phyloP scores from a whole-genome alignment of 92 coral and sea anemone genomes.

The Paramuricea clavata region DNA sequence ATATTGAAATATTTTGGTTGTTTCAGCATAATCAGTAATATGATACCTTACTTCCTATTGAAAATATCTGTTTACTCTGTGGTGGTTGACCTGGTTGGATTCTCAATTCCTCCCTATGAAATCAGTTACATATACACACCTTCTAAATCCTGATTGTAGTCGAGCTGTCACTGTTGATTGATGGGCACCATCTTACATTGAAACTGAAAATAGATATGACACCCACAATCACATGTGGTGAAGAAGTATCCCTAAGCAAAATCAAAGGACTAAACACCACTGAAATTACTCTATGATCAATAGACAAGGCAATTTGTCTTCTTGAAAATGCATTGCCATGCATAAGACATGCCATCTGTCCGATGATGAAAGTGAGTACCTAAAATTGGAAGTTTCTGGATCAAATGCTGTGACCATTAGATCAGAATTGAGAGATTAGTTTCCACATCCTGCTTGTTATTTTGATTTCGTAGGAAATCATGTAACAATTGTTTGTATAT shows the following conservation, averaged over 20 bases:
- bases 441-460: background rate
- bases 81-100: background rate
- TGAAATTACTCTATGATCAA: background rate
- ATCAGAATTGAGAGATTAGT: background rate
- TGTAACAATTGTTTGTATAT: slow-evolving; percentile 2
- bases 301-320: slow-evolving; percentile 20
- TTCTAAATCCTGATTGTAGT: background rate
- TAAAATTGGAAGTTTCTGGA: background rate
- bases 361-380: background rate
- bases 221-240: background rate
- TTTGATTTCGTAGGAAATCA: background rate
- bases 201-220: background rate
- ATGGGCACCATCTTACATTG: background rate
- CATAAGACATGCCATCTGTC: background rate
- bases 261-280: background rate
- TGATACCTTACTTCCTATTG: too few relatives aligned
- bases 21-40: too few relatives aligned
- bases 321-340: background rate
- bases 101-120: background rate
- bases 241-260: background rate
- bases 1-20: too few relatives aligned
- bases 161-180: background rate
- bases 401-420: background rate
- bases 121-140: background rate
- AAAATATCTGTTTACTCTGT: background rate